Base-by-base conservation (phyloP, 2,113 vertebrate genomes). In the Colius striatus region DNA sequence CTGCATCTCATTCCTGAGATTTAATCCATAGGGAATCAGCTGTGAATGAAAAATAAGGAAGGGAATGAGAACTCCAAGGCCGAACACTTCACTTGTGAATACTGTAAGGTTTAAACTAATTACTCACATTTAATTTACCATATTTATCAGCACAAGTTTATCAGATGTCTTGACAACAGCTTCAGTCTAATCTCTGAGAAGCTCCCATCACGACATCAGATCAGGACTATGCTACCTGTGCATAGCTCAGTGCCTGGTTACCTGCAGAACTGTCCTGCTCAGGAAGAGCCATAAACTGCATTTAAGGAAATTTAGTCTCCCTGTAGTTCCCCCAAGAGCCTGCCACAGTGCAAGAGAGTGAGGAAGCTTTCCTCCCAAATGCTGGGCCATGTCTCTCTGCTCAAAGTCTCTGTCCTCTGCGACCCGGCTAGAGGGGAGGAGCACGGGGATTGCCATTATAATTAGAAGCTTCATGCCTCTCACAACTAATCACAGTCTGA, bases 391-490 rank as follows among this genome's bases (percentile, higher is more conserved):
- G 0, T 45, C 26, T 60, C 20, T 62, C 53, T 2, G 2, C 61
- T 68, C 4, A 1, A n/a, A 36, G 6, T 13, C 48, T 89, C 75
- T 55, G 10, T 78, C 45, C 23, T 86, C 21, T 63, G 71, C 34
- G 27, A 23, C 34, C 32, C 6, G 25, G n/a, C 43, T 72, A n/a
- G 57, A 78, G 50, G 29, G 82, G 62, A 83, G 77, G 53, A 87
- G 73, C 51, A 8, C 51, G 47, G 54, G n/a, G 67, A 88, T 38
- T 81, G 60, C 34, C 36, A 48, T 77, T 61, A 47, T 57, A 88
- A 86, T 78, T 61, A 80, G 67, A 90, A 87, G 38, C 73, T 75
- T 92, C 70, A 71, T 83, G 60, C n/a, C 41, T 94, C 63, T 92
- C 72, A 58, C 23, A 71, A 32, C 14, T 91, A 84, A 75, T 48